Conservation (phyloP, 2,888 invertebrate genomes). For the Callimorpha dominula region DNA sequence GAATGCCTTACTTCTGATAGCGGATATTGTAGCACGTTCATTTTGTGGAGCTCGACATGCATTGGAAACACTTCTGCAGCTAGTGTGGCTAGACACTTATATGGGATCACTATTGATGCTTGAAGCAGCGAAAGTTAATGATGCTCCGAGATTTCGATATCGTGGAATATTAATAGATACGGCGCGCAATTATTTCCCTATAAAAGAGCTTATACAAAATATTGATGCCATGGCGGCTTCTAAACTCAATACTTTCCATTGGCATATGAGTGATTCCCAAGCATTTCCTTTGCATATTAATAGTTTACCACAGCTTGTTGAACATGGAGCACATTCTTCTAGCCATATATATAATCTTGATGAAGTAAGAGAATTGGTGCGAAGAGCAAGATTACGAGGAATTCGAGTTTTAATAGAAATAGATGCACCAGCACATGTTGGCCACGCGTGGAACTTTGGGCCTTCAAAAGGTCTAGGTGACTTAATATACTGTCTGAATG, state of each 20-base stretch:
- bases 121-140: conserved; percentile 88
- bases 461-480: conserved; percentile 88
- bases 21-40: conserved; percentile 87
- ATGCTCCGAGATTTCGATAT: conserved; percentile 91
- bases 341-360: conserved; percentile 90
- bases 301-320: conserved; percentile 90
- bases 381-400: conserved; percentile 92
- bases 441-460: conserved; percentile 93
- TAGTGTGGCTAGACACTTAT: conserved; percentile 91
- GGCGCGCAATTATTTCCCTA: conserved; percentile 93
- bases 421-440: conserved; percentile 94
- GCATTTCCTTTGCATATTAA: conserved; percentile 94
- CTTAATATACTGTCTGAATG: conserved; percentile 90
- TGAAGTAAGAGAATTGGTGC: conserved; percentile 90
- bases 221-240: conserved; percentile 95
- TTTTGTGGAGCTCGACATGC: conserved; percentile 93
- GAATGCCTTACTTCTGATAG: conserved; percentile 78
- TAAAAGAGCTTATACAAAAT: conserved; percentile 89
- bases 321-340: conserved; percentile 93
- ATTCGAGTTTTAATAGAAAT: conserved; percentile 95
- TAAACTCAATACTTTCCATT: conserved; percentile 97
- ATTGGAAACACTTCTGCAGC: conserved; percentile 91
- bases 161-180: conserved; percentile 96
- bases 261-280: conserved; percentile 95
- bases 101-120: conserved; percentile 87